These are phyloP conservation scores for Stratiomys singularior DNA, from an alignment of 2,888 invertebrate genomes.

Conservation along the genomic window DNA sequence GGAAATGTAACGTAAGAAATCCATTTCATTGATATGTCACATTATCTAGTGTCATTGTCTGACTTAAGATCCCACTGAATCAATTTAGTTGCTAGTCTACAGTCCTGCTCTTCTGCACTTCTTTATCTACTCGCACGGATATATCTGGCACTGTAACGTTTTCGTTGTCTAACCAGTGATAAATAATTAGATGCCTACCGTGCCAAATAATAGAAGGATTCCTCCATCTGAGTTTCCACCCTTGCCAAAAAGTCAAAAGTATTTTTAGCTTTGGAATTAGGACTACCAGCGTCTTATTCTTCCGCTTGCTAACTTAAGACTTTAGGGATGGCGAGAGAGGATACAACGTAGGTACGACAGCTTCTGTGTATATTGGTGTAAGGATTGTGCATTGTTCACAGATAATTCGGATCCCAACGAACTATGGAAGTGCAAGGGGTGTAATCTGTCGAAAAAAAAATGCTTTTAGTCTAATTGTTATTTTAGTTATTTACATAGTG, in stretches of 20 bases:
- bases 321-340: not conserved
- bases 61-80: not conserved
- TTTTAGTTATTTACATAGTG: conserved; percentile 30
- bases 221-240: too few relatives aligned
- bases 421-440: not conserved
- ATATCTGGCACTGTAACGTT: not conserved
- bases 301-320: not conserved
- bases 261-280: conserved; percentile 16
- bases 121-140: not conserved
- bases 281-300: not conserved
- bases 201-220: conserved; percentile 33
- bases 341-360: not conserved
- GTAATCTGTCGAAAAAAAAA: not conserved
- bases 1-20: not conserved
- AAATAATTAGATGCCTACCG: conserved; percentile 14
- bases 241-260: not conserved
- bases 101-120: not conserved
- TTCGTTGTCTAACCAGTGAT: conserved; percentile 1
- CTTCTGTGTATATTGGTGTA: not conserved
- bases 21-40: not conserved
- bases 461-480: conserved; percentile 39
- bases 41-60: not conserved
- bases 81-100: not conserved
- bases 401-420: not conserved
- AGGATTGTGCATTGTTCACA: not conserved